phyloP scores from a whole-genome alignment of 2,797 vertebrate species.

The Melanotaenia parkinsoni region DNA sequence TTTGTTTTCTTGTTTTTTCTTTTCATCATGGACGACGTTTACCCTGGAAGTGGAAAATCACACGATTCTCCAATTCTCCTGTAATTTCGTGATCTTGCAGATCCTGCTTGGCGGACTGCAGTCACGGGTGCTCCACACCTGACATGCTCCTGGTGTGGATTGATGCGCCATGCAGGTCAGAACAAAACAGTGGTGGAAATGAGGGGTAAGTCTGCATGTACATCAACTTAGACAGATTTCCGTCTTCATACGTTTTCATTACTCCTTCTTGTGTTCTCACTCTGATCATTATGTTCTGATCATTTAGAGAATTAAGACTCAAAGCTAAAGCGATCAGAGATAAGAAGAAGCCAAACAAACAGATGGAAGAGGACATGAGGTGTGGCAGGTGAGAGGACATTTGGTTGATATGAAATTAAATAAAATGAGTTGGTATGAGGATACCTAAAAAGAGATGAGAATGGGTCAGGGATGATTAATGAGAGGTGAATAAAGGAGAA shows the following conservation, averaged over 20 bases:
- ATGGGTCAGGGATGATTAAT: not conserved
- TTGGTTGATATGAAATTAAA: not conserved
- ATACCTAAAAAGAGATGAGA: not conserved
- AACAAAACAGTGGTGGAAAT: no score
- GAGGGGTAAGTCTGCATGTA: slow-evolving; percentile 13
- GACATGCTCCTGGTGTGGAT: no score
- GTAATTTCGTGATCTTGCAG: no score
- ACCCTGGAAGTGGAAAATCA: no score
- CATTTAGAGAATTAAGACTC: not conserved
- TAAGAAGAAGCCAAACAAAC: not conserved
- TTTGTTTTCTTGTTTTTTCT: no score
- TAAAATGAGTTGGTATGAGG: not conserved
- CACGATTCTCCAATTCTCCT: no score
- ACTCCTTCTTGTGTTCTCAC: slow-evolving; percentile 8
- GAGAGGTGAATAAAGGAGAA: not conserved
- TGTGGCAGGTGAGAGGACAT: no score
- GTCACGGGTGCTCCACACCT: no score
- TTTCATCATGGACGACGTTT: no score
- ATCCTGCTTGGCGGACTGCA: no score
- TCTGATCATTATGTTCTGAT: not conserved
- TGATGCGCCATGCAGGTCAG: no score
- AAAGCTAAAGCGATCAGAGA: not conserved
- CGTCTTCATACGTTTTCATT: slow-evolving; percentile 30
- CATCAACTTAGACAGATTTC: slow-evolving; percentile 12
- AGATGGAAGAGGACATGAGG: not conserved